Percentiles rank a stretch among this genome's conserved stretches.
Evolutionary conservation across 1,140 invertebrate species (phyloP).

Genomic region (Bombus sibiricus): DNA sequence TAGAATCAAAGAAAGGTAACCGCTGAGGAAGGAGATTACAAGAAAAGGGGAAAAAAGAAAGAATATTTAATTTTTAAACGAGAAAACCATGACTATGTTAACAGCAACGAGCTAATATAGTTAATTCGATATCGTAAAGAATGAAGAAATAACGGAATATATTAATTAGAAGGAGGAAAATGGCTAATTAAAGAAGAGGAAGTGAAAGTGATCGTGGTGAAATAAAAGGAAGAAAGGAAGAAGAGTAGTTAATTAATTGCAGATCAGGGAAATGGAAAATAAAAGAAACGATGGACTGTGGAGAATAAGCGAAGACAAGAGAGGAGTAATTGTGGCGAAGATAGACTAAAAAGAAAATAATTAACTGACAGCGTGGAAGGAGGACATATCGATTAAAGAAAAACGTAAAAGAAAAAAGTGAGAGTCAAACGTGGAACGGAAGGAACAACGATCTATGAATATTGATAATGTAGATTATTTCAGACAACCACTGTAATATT

Average conservation of each 20-base stretch:
- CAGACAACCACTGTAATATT: neutral
- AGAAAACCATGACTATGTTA: neutral
- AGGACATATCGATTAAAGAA: neutral
- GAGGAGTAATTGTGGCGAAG: neutral
- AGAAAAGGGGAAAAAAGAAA: too few species aligned
- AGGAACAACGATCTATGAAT: neutral
- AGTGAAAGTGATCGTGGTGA: neutral
- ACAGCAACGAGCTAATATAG: neutral
- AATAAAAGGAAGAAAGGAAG: neutral
- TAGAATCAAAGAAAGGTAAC: too few species aligned
- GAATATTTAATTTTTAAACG: neutral
- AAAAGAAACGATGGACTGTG: neutral
- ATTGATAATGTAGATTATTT: neutral
- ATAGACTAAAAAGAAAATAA: constrained; percentile 9
- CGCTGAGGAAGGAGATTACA: too few species aligned
- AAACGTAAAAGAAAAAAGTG: too few species aligned
- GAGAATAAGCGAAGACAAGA: neutral
- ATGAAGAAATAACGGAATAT: neutral
- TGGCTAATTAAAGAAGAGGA: neutral
- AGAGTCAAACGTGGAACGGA: neutral
- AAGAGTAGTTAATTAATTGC: neutral
- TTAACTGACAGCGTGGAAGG: neutral
- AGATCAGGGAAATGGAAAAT: neutral
- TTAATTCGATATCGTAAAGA: neutral
- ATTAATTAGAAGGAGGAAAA: neutral